Conservation (phyloP, 37 sponge, comb jelly and placozoan species). For the Mnemiopsis leidyi region DNA sequence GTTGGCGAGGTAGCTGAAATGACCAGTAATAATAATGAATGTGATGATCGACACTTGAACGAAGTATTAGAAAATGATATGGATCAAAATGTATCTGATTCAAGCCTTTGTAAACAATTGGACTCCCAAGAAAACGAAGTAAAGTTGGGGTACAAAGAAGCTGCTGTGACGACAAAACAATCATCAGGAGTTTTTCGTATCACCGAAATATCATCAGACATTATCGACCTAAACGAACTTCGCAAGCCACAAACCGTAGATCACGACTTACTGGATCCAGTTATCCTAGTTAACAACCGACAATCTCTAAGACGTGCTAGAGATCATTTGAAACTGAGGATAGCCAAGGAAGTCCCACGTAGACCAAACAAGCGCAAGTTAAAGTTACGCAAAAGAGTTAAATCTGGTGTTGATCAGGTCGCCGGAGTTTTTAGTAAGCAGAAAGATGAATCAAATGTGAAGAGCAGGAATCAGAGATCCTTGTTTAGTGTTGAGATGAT, state of each 20-base stretch:
- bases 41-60: too few species aligned
- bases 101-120: too few species aligned
- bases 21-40: too few species aligned
- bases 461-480: background rate
- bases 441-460: background rate
- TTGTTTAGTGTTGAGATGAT: background rate
- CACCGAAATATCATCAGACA: background rate
- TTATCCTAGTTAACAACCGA: background rate
- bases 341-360: background rate
- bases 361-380: background rate
- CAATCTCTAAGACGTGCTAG: slow-evolving; percentile 14
- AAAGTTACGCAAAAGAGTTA: background rate
- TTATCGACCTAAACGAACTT: background rate
- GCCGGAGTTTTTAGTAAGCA: background rate
- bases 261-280: background rate
- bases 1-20: too few species aligned
- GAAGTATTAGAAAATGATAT: too few species aligned
- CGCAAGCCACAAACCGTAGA: background rate
- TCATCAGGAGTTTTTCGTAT: background rate
- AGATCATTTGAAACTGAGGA: background rate
- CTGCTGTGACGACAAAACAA: background rate
- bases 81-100: too few species aligned
- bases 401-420: background rate
- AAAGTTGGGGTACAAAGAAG: too few species aligned
- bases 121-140: too few species aligned